Base-by-base conservation (phyloP, 2,888 invertebrate genomes). In the Pachycephus smyrnensis region DNA sequence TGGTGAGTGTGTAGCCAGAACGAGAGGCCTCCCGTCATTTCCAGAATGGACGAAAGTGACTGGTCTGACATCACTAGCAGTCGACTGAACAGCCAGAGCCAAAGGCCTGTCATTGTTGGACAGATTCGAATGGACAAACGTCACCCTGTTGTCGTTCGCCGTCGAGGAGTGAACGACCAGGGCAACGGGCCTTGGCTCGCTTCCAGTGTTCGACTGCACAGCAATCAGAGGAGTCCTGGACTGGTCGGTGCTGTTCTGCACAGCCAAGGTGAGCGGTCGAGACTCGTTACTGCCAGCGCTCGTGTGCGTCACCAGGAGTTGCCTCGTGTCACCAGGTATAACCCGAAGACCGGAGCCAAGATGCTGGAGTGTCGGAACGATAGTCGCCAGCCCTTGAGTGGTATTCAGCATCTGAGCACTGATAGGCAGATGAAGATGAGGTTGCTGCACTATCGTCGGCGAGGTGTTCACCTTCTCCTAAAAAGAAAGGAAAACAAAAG, bases 71-170 rank as follows among this genome's bases (percentile, higher is more conserved):
- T 90, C 90, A 81, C 84, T 90, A 9, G 90, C 86, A 73, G 89
- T 86, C 23, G 91, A 90, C 78, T 91, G 91, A 55, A 92, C 91
- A n/a, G 91, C 91, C 32, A 92, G 85, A 69, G 92, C 90, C 80
- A 92, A 82, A 55, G 91, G 92, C 83, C 91, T 88, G 75, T 91
- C 91, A 84, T 88, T 91, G 86, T 85, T 90, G 68, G 90, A 88
- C 79, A 91, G 85, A 86, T 89, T 89, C 79, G 91, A 90, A 85
- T 91, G 91, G 76, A 91, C 90, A 80, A 91, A 88, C 76, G 91
- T 91, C 69, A 91, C 91, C 76, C 91, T 86, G 82, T 91, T 91
- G 82, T 91, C 91, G 85, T 88, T 91, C 55, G 91, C 88, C 75
- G 89, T 85, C 35, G 91, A 88, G 75, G 91, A 90, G 83, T 91